Conservation (phyloP, 2,113 vertebrate species). For the Osmerus mordax region DNA sequence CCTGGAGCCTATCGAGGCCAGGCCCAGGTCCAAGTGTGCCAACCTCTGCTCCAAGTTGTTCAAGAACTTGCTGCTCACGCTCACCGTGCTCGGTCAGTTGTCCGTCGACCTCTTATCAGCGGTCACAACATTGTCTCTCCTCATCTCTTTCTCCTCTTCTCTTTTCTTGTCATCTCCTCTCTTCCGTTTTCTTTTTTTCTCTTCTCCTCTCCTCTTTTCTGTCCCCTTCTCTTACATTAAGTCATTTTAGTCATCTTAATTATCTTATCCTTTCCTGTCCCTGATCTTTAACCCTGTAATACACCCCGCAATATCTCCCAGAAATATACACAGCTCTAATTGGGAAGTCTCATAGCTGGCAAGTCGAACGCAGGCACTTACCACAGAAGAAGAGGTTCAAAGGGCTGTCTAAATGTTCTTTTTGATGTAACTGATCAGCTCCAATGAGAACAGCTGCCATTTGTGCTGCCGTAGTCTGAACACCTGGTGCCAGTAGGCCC, state of each 20-base stretch:
- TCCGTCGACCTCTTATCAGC: background rate
- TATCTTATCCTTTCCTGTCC: background rate
- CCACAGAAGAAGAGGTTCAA: slow-evolving; percentile 11
- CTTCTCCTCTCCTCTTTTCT: slow-evolving; percentile 1
- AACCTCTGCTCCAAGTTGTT: slow-evolving; percentile 81
- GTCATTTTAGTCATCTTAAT: too few species aligned
- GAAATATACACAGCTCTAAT: background rate
- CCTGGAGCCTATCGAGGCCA: slow-evolving; percentile 81
- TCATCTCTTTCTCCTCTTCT: background rate
- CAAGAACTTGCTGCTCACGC: slow-evolving; percentile 92
- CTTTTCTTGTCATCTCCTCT: background rate
- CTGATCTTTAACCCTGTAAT: background rate
- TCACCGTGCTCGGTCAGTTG: slow-evolving; percentile 89
- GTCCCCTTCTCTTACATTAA: background rate
- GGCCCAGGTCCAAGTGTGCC: slow-evolving; percentile 77
- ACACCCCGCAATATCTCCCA: background rate
- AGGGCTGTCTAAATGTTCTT: slow-evolving; percentile 1
- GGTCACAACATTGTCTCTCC: background rate
- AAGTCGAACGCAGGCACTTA: background rate
- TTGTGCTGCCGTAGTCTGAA: slow-evolving; percentile 41
- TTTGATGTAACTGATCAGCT: slow-evolving; percentile 10
- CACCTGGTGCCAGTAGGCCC: slow-evolving; percentile 44
- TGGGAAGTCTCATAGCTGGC: background rate
- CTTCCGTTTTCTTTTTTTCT: background rate
- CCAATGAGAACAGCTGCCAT: slow-evolving; percentile 45